Evolutionary conservation across 2,888 invertebrate species (phyloP).

Genomic region (Euproctis similis): DNA sequence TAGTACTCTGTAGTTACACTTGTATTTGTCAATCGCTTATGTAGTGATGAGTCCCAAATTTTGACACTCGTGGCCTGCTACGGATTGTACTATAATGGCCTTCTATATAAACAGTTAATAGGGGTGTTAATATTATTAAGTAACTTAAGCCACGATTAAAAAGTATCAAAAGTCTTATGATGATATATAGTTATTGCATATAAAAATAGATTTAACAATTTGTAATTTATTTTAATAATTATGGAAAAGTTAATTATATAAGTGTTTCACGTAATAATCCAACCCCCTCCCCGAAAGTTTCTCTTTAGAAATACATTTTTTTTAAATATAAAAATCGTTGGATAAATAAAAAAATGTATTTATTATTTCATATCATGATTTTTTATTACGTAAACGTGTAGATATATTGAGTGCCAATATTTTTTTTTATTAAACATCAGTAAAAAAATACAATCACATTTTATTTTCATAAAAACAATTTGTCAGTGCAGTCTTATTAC

Average conservation of each 20-base stretch:
- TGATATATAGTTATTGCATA: constrained; percentile 35
- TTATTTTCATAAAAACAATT: no score
- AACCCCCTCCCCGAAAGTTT: constrained; percentile 47
- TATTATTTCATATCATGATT: constrained; percentile 12
- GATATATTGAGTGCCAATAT: no score
- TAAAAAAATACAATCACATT: no score
- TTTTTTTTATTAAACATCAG: no score
- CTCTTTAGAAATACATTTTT: constrained; percentile 25
- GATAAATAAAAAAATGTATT: constrained; percentile 10
- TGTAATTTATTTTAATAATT: constrained; percentile 38
- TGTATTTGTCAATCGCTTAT: no score
- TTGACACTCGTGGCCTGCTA: constrained; percentile 16
- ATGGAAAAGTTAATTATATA: constrained; percentile 29
- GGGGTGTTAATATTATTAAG: constrained; percentile 46
- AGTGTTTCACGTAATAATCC: constrained; percentile 25
- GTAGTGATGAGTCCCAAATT: not conserved
- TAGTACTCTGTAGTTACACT: no score
- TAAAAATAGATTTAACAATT: constrained; percentile 44
- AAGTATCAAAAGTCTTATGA: constrained; percentile 57
- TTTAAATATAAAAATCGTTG: constrained; percentile 10
- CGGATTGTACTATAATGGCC: constrained; percentile 41
- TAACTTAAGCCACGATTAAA: constrained; percentile 48
- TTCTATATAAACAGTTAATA: constrained; percentile 42
- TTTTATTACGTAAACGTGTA: constrained; percentile 17
- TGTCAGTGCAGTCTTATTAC: no score